phyloP scores from a whole-genome alignment of 2,888 invertebrate genomes.

The Scaptomyza polygonia region DNA sequence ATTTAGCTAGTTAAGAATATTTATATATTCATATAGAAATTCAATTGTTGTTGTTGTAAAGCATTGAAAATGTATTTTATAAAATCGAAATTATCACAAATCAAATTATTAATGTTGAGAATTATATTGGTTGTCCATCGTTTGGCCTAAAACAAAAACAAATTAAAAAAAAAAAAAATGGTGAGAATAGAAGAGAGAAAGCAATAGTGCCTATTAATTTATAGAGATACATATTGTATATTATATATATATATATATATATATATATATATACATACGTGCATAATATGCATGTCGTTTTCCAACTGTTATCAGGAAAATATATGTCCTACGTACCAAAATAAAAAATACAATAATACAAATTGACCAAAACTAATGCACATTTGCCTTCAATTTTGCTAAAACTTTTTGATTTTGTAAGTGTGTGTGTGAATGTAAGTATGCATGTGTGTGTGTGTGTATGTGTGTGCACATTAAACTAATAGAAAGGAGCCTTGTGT shows the following conservation, averaged over 20 bases:
- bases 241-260: background rate
- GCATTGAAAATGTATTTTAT: conserved; percentile 77
- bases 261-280: conserved; percentile 18
- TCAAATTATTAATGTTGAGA: conserved; percentile 56
- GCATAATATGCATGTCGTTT: conserved; percentile 14
- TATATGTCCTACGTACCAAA: conserved; percentile 6
- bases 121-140: conserved; percentile 53
- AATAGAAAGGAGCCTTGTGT: conserved; percentile 30
- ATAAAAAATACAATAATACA: background rate
- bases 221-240: conserved; percentile 17
- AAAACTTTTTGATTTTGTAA: conserved; percentile 16
- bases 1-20: conserved; percentile 66
- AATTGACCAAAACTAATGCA: conserved; percentile 25
- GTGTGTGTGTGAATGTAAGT: background rate
- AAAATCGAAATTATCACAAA: conserved; percentile 29
- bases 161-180: conserved; percentile 6
- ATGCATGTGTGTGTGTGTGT: conserved; percentile 5
- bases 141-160: conserved; percentile 27
- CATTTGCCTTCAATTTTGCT: conserved; percentile 44
- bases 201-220: conserved; percentile 31
- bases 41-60: conserved; percentile 73
- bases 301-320: conserved; percentile 15
- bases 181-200: conserved; percentile 11
- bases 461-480: conserved; percentile 20
- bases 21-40: conserved; percentile 56